Evolutionary conservation across 2,888 invertebrate genomes (phyloP).

Genomic region (Cerceris rybyensis): DNA sequence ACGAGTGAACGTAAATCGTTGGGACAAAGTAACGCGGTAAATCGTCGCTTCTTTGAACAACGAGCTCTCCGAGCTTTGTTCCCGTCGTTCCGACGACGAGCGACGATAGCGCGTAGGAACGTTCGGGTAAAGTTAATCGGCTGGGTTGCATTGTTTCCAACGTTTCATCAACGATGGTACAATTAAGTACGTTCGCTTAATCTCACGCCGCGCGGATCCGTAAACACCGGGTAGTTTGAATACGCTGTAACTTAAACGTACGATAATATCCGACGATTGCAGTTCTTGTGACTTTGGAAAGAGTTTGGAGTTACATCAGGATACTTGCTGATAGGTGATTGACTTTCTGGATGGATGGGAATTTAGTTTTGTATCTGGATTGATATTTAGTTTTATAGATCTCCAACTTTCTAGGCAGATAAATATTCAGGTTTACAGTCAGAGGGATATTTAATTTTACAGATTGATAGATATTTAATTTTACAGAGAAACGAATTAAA

Average conservation of each 20-base stretch:
- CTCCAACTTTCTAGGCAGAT: too few species aligned
- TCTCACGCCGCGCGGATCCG: conserved; percentile 60
- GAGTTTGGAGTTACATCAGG: background rate
- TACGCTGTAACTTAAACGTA: conserved; percentile 42
- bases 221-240: conserved; percentile 52
- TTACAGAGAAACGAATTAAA: too few species aligned
- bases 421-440: too few species aligned
- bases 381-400: too few species aligned
- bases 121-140: conserved; percentile 34
- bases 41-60: conserved; percentile 1
- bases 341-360: background rate
- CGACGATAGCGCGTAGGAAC: background rate
- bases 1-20: conserved; percentile 19
- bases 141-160: conserved; percentile 45
- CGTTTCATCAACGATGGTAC: conserved; percentile 44
- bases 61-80: background rate
- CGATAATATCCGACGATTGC: conserved; percentile 53
- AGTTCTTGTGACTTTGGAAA: background rate
- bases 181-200: conserved; percentile 62
- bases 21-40: conserved; percentile 11
- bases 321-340: conserved; percentile 14
- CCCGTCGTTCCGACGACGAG: background rate
- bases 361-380: too few species aligned
- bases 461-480: too few species aligned
- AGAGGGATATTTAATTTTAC: too few species aligned